These are phyloP conservation scores for Phoxinus dragarum DNA, from an alignment of 2,797 vertebrate genomes.

Conservation along the genomic window DNA sequence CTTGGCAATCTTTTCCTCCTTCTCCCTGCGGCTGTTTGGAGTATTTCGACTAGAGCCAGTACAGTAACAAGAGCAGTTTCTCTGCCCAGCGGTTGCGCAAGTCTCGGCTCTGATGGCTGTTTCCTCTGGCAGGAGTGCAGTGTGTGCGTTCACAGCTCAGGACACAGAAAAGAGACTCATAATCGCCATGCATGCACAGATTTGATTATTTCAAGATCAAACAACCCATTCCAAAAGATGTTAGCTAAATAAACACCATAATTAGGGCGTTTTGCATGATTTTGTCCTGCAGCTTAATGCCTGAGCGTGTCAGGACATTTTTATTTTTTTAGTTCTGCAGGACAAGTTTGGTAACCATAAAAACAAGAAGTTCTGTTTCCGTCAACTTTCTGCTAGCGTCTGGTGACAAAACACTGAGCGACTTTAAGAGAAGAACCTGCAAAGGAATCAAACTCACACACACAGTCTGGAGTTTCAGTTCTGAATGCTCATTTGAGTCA, in stretches of 20 bases:
- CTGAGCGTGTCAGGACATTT: neutral
- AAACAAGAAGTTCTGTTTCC: constrained; percentile 25
- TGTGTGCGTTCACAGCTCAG: neutral
- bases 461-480: neutral
- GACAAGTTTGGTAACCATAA: neutral
- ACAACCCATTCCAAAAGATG: neutral
- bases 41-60: neutral
- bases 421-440: neutral
- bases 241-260: neutral
- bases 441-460: neutral
- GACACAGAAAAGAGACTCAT: neutral
- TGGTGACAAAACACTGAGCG: neutral
- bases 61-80: constrained; percentile 16
- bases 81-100: constrained; percentile 37
- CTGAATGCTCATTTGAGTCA: neutral
- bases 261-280: neutral
- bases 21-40: constrained; percentile 9
- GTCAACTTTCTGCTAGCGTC: neutral
- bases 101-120: neutral
- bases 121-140: constrained; percentile 20
- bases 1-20: neutral
- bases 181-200: constrained; percentile 9
- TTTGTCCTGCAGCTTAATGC: neutral
- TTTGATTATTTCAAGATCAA: neutral
- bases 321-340: neutral